These are phyloP conservation scores for Rhamphomyia laevipes DNA, from an alignment of 2,888 invertebrate species.

Conservation along the genomic window DNA sequence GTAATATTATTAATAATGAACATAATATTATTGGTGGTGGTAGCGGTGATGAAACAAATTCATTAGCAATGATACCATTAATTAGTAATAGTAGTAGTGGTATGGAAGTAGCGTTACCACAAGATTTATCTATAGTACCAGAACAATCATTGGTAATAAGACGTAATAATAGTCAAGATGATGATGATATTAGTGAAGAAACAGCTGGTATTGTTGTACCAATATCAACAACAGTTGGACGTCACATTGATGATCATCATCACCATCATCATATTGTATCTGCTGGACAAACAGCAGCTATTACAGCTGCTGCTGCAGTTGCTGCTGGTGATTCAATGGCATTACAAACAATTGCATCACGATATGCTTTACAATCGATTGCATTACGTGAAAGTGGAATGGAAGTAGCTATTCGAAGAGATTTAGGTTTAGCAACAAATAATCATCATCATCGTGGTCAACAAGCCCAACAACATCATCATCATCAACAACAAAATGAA, in stretches of 20 bases:
- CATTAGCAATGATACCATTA: conserved; percentile 20
- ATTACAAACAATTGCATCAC: conserved; percentile 21
- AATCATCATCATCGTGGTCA: conserved; percentile 12
- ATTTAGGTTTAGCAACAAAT: conserved; percentile 25
- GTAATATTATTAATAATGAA: no score
- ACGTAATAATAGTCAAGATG: conserved; percentile 30
- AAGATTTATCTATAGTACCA: conserved; percentile 37
- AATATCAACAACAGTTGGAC: neutral
- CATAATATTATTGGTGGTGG: conserved; percentile 12
- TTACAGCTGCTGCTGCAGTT: neutral
- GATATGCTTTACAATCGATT: conserved; percentile 31
- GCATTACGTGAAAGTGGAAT: conserved; percentile 33
- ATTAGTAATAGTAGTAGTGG: conserved; percentile 24
- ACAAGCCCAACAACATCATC: neutral
- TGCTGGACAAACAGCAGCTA: no score
- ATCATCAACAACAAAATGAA: conserved; percentile 23
- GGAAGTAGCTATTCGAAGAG: conserved; percentile 36
- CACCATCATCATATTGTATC: no score
- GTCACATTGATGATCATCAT: neutral
- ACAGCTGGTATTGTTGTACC: conserved; percentile 10
- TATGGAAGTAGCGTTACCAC: conserved; percentile 38
- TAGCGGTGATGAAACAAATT: conserved; percentile 20
- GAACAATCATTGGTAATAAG: conserved; percentile 32
- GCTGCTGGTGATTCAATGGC: conserved; percentile 17
- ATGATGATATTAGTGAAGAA: conserved; percentile 20